Evolutionary conservation across 2,797 vertebrate species (phyloP).

Genomic region (Balearica regulorum): DNA sequence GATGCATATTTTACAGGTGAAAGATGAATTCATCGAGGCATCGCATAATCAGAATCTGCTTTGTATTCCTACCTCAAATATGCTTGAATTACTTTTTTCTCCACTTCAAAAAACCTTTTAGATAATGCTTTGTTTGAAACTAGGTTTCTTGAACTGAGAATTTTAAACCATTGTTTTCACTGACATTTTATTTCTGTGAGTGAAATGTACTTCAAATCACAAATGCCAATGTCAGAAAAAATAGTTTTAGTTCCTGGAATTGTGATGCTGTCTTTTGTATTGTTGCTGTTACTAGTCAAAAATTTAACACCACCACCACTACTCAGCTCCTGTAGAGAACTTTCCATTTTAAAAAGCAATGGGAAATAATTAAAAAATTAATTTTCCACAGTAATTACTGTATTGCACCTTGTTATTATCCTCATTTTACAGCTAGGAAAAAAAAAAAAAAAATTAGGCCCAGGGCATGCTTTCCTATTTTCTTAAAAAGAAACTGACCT

Average conservation of each 20-base stretch:
- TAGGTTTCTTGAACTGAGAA: neutral
- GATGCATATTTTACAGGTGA: neutral
- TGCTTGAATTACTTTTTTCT: neutral
- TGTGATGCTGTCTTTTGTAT: neutral
- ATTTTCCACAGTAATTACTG: neutral
- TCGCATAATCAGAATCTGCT: neutral
- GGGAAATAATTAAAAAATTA: neutral
- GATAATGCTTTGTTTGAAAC: neutral
- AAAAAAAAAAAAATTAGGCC: neutral
- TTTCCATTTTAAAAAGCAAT: neutral
- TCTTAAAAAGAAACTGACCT: neutral
- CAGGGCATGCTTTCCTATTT: neutral
- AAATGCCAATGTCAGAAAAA: neutral
- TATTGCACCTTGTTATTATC: neutral
- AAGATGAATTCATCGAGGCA: neutral
- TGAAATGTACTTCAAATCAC: neutral
- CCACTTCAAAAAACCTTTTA: slow-evolving; percentile 2
- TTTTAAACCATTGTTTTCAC: neutral
- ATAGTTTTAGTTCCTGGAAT: neutral
- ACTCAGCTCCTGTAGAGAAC: neutral
- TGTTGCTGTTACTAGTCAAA: neutral
- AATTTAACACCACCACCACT: neutral
- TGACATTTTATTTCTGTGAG: neutral
- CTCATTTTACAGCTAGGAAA: neutral
- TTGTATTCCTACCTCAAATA: neutral